Conservation (phyloP, 1,140 invertebrate species). For the Pseudoatta argentina region DNA sequence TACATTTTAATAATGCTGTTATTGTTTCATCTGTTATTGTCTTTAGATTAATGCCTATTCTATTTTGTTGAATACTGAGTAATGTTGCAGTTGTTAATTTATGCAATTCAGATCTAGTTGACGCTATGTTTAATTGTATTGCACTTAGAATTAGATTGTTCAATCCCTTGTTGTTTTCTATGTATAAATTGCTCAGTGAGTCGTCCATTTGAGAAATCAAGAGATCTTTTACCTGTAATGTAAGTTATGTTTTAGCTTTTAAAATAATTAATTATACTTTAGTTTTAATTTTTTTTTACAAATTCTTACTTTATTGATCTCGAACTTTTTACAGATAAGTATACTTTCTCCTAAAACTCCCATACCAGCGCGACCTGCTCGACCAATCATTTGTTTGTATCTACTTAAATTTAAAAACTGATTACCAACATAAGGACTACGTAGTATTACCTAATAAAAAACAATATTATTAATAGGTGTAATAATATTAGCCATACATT, state of each 20-base stretch:
- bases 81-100: conserved; percentile 88
- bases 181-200: conserved; percentile 89
- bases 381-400: conserved; percentile 98
- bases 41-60: conserved; percentile 87
- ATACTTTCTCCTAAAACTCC: conserved; percentile 94
- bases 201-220: conserved; percentile 90
- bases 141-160: conserved; percentile 90
- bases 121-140: conserved; percentile 89
- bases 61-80: conserved; percentile 88
- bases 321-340: conserved; percentile 88
- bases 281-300: neutral
- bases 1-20: conserved; percentile 87
- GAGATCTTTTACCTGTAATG: conserved; percentile 86
- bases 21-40: conserved; percentile 88
- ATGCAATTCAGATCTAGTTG: conserved; percentile 86
- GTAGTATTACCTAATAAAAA: conserved; percentile 91
- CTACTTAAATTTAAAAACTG: conserved; percentile 92
- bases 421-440: conserved; percentile 93
- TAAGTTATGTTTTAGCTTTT: neutral
- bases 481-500: conserved; percentile 22
- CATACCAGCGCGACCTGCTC: conserved; percentile 93
- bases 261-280: conserved; percentile 9
- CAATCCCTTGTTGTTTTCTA: conserved; percentile 87
- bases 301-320: conserved; percentile 85
- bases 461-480: conserved; percentile 30